Evolutionary conservation across 1,140 invertebrate genomes (phyloP).

Genomic region (Aleiodes sp.): DNA sequence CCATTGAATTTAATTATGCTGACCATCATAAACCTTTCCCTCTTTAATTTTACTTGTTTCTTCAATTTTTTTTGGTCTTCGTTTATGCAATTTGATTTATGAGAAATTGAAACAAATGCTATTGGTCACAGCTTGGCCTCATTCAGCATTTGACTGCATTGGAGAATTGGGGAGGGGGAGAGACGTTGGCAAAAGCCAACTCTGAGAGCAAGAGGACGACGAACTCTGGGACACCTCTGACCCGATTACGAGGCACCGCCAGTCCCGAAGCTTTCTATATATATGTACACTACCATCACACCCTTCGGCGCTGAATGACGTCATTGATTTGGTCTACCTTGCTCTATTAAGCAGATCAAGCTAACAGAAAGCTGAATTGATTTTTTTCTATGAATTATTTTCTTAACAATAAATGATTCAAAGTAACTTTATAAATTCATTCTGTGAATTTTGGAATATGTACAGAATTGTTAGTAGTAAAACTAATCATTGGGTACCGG

Average conservation of each 20-base stretch:
- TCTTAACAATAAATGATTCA: too few relatives aligned
- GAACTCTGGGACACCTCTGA: constrained; percentile 46
- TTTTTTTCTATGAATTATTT: too few relatives aligned
- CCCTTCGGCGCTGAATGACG: constrained; percentile 28
- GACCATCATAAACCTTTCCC: not conserved
- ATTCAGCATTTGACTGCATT: constrained; percentile 28
- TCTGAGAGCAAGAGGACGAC: constrained; percentile 30
- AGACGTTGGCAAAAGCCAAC: constrained; percentile 25
- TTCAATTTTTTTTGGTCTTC: not conserved
- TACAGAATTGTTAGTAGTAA: too few relatives aligned
- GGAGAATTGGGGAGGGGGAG: constrained; percentile 26
- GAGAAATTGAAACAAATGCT: too few relatives aligned
- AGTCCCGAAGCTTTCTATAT: constrained; percentile 14
- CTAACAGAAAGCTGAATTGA: too few relatives aligned
- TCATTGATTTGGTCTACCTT: constrained; percentile 23
- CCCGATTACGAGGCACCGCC: constrained; percentile 48
- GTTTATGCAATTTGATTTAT: too few relatives aligned
- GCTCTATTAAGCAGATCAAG: not conserved
- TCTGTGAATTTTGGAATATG: too few relatives aligned
- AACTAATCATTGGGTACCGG: too few relatives aligned
- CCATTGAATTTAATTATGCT: not conserved
- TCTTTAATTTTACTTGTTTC: not conserved
- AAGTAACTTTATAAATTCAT: too few relatives aligned
- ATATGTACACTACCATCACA: constrained; percentile 34
- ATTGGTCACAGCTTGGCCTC: constrained; percentile 9